Base-by-base conservation (phyloP, 2,113 vertebrate genomes). In the Rafetus swinhoei region DNA sequence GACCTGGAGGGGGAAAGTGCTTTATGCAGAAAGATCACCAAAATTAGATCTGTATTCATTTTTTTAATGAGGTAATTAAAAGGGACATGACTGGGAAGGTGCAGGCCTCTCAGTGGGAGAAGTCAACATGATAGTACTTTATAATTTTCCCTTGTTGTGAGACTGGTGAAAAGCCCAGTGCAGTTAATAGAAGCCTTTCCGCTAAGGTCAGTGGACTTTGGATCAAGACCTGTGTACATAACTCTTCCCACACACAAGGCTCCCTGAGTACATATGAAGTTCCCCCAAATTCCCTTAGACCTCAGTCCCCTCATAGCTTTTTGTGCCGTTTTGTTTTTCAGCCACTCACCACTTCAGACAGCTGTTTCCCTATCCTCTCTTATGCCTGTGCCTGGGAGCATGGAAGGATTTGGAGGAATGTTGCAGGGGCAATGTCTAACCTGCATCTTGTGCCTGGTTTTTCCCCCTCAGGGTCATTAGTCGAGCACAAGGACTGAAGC, bases 401-500 rank as follows among this genome's bases (percentile, higher is more conserved):
- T 50, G 13, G 7, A 21, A 72, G 25, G 50, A 92, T 3, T 7
- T 54, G 86, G 39, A 57, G 21, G 1, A 84, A 79, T 50, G 4
- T 32, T 62, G 7, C 13, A 79, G n/a, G 59, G 91, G 13, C n/a
- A 57, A 29, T n/a, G 27, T 22, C 87, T 97, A 79, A 96, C 32
- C 24, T 2, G 24, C 5, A 9, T 86, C 84, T 95, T 96, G 32
- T 89, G 13, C 87, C 93, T 90, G 4, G 50, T 92, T 90, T 52
- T 16, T 92, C 18, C 74, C 79, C 90, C 79, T 4, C 97, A 99
- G 99, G 87, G 99, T 99, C 45, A 99, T 99, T 96, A 99, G 99
- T 97, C 98, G 99, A 97, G 99, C 99, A 9, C 99, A 99, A 24
- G 99, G 99, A 45, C 98, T 99, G 96, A 99, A 99, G 97, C 98